Evolutionary conservation across 2,888 invertebrate genomes (phyloP).

Genomic region (Lathronympha strigana): DNA sequence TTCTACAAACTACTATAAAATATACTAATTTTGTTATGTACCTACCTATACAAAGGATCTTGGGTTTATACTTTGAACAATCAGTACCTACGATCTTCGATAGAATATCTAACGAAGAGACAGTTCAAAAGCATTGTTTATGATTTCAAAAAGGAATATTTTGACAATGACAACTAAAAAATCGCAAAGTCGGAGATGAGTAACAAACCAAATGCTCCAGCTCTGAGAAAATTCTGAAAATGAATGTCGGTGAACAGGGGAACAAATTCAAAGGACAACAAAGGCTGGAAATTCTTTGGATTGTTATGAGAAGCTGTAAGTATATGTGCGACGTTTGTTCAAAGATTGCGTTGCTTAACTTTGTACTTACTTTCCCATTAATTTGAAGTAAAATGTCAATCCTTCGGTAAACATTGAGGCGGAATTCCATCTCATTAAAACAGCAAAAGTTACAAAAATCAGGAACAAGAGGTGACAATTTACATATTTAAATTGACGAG

Average conservation of each 20-base stretch:
- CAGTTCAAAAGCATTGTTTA: constrained; percentile 59
- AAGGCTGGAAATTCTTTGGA: constrained; percentile 35
- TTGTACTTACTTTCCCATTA: constrained; percentile 12
- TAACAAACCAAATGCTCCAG: constrained; percentile 38
- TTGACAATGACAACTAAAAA: constrained; percentile 46
- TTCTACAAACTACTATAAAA: too few species aligned
- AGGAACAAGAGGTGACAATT: constrained; percentile 34
- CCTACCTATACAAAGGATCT: not conserved
- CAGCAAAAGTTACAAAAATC: constrained; percentile 24
- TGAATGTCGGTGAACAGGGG: constrained; percentile 36
- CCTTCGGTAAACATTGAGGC: constrained; percentile 4
- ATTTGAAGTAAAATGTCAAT: constrained; percentile 21
- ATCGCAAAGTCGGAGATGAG: constrained; percentile 48
- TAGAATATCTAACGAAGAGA: constrained; percentile 56
- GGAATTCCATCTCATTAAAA: constrained; percentile 12
- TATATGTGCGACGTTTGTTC: constrained; percentile 24
- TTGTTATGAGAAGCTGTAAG: constrained; percentile 30
- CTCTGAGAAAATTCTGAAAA: constrained; percentile 40
- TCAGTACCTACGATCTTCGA: not conserved
- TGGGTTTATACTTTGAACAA: not conserved
- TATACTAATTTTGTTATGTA: not conserved
- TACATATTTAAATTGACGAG: constrained; percentile 60
- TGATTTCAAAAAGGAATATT: constrained; percentile 48
- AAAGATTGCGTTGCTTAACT: constrained; percentile 27
- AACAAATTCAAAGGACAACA: constrained; percentile 40